Evolutionary conservation across 1,140 invertebrate genomes (phyloP).

Genomic region (Ostrea edulis): DNA sequence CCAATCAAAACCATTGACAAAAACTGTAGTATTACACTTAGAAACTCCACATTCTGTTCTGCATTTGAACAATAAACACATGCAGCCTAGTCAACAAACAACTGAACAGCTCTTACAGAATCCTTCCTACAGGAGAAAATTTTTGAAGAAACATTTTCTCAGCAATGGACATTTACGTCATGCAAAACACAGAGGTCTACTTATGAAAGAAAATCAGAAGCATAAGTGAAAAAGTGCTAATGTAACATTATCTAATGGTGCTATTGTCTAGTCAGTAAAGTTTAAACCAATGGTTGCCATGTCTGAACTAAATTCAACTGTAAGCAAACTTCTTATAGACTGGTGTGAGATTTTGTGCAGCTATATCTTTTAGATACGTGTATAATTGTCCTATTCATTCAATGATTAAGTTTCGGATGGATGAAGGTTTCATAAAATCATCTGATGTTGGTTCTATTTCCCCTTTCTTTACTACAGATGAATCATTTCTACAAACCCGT

Average conservation of each 20-base stretch:
- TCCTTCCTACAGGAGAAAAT: constrained; percentile 42
- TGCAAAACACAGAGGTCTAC: constrained; percentile 52
- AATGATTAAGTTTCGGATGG: neutral
- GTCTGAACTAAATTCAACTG: neutral
- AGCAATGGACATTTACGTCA: constrained; percentile 56
- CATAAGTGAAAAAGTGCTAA: neutral
- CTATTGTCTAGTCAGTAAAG: constrained; percentile 1
- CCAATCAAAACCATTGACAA: neutral
- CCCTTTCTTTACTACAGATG: neutral
- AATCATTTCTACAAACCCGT: neutral
- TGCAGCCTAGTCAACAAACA: neutral
- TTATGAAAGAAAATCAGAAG: neutral
- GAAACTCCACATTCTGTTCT: neutral
- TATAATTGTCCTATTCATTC: neutral
- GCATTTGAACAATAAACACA: neutral
- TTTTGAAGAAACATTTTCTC: constrained; percentile 50
- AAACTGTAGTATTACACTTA: neutral
- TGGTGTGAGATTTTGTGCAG: neutral
- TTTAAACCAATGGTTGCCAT: neutral
- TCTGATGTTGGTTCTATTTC: neutral
- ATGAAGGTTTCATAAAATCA: neutral
- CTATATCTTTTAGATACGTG: neutral
- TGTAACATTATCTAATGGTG: constrained; percentile 22
- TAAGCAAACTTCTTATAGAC: neutral
- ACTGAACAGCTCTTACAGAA: constrained; percentile 21